These are phyloP conservation scores for Acanthopleura granulata DNA, from an alignment of 2,888 invertebrate genomes.

Conservation along the genomic window DNA sequence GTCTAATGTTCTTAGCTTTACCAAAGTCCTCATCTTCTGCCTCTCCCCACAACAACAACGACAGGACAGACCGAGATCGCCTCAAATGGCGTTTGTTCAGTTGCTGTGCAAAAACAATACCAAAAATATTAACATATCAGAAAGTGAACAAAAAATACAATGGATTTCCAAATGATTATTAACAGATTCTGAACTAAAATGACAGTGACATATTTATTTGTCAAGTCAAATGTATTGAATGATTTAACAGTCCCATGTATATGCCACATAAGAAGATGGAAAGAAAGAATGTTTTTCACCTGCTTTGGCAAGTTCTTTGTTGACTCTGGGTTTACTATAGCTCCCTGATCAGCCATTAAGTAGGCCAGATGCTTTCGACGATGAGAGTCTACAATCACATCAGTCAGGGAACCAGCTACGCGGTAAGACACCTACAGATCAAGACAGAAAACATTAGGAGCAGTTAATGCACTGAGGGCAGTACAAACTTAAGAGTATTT, in stretches of 20 bases:
- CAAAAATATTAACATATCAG: too few relatives aligned
- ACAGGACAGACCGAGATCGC: conserved; percentile 90
- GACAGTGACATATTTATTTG: too few relatives aligned
- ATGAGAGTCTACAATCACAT: conserved; percentile 88
- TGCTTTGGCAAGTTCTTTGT: conserved; percentile 94
- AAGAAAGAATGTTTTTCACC: conserved; percentile 64
- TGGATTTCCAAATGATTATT: too few relatives aligned
- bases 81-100: conserved; percentile 85
- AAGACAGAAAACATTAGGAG: too few relatives aligned
- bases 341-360: conserved; percentile 96
- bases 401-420: conserved; percentile 85
- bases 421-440: conserved; percentile 76
- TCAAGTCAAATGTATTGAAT: too few relatives aligned
- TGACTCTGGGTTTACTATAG: conserved; percentile 90
- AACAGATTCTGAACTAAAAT: too few relatives aligned
- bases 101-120: conserved; percentile 57
- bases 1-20: conserved; percentile 94
- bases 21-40: conserved; percentile 75
- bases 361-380: conserved; percentile 93
- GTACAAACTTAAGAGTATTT: too few relatives aligned
- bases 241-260: not conserved
- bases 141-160: too few relatives aligned
- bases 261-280: not conserved
- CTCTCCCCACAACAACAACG: conserved; percentile 78
- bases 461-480: too few relatives aligned